phyloP scores from a whole-genome alignment of 2,113 vertebrate species.

The Nothobranchius kuhntae region DNA sequence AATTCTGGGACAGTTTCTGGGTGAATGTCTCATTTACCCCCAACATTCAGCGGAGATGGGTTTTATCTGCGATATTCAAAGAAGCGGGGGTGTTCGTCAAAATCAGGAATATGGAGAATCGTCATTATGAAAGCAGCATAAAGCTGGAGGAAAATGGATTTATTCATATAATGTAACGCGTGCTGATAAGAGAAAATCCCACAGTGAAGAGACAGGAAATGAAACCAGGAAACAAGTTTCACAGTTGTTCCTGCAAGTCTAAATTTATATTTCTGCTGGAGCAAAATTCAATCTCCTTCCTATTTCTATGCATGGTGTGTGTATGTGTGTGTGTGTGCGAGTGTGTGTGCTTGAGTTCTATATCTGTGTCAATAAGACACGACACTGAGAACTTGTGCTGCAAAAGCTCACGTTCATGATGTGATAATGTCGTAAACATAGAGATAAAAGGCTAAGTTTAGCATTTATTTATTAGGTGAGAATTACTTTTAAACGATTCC shows the following conservation, averaged over 20 bases:
- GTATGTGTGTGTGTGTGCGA: neutral
- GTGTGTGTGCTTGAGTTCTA: too few species aligned
- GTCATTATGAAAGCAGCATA: conserved; percentile 45
- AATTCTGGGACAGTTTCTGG: conserved; percentile 43
- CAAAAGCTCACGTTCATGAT: too few species aligned
- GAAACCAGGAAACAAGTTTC: conserved; percentile 63
- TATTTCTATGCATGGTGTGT: conserved; percentile 3
- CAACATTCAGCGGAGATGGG: conserved; percentile 6
- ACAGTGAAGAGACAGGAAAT: conserved; percentile 59
- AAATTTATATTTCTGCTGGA: conserved; percentile 53
- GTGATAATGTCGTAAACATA: too few species aligned
- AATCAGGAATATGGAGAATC: conserved; percentile 46
- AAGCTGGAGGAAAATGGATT: conserved; percentile 50
- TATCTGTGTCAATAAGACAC: neutral
- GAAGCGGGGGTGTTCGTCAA: conserved; percentile 41
- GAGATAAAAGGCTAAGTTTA: too few species aligned
- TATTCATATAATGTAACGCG: conserved; percentile 55
- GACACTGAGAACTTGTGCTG: neutral
- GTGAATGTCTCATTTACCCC: conserved; percentile 51
- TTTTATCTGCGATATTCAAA: conserved; percentile 43
- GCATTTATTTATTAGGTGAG: neutral
- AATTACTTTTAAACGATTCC: conserved; percentile 34
- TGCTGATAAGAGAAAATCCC: conserved; percentile 56
- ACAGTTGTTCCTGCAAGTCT: conserved; percentile 45
- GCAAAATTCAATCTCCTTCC: conserved; percentile 35